Percentiles rank a stretch among this genome's conserved stretches.
Conservation (phyloP, 1,140 invertebrate genomes). For the Radopholus similis region DNA sequence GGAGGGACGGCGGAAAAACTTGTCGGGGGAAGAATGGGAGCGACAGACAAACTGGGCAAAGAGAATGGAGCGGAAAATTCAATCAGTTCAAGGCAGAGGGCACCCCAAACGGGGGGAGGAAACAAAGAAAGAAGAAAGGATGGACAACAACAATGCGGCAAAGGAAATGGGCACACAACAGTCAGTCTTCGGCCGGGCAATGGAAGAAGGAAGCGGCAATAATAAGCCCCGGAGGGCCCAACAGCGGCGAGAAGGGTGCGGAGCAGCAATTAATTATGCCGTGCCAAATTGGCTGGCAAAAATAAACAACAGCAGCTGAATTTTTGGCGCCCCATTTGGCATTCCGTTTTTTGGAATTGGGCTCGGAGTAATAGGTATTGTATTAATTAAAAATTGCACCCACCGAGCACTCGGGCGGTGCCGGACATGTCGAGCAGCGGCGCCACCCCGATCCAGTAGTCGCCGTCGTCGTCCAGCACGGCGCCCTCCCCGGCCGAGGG, state of each 20-base stretch:
- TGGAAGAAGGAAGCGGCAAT: not conserved
- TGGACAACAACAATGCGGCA: not conserved
- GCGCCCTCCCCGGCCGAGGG: not conserved
- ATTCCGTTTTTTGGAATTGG: not conserved
- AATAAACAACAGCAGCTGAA: too few species aligned
- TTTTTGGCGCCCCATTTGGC: not conserved
- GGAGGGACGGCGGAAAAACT: too few species aligned
- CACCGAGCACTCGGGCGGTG: slow-evolving; percentile 25
- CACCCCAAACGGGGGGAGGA: too few species aligned
- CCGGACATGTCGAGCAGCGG: slow-evolving; percentile 29
- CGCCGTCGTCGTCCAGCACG: not conserved
- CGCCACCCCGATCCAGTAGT: slow-evolving; percentile 29
- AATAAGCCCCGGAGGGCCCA: not conserved
- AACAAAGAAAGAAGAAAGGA: not conserved
- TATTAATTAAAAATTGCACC: not conserved
- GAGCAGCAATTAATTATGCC: not conserved
- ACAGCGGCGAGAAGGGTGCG: not conserved
- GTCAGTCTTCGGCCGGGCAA: too few species aligned
- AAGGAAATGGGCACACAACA: not conserved
- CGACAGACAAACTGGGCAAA: too few species aligned
- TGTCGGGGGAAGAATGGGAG: not conserved
- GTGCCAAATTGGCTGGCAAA: not conserved
- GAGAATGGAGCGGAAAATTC: too few species aligned
- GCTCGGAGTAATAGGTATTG: too few species aligned
- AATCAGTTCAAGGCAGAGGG: too few species aligned